A percentile compares a stretch with the other conserved stretches of the same genome.
Conservation (phyloP, 2,888 invertebrate species). For the Nomada lathburiana region DNA sequence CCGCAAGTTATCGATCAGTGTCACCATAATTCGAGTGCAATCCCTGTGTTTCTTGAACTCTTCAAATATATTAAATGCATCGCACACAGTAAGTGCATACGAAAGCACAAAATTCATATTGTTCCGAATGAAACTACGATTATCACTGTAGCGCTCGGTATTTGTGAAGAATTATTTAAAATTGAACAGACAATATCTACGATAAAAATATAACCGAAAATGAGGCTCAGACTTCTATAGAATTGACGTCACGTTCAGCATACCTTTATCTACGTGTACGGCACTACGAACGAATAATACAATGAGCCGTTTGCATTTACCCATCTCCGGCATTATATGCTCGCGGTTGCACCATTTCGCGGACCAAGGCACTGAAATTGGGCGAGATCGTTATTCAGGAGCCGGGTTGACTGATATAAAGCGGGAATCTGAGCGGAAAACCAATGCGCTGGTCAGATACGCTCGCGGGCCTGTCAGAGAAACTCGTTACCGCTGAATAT, state of each 20-base stretch:
- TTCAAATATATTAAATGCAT: too few relatives aligned
- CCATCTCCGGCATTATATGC: conserved; percentile 68
- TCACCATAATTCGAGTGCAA: too few relatives aligned
- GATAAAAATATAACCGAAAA: conserved; percentile 8
- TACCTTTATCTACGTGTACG: conserved; percentile 55
- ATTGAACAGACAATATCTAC: background rate
- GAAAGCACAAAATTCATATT: background rate
- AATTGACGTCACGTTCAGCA: conserved; percentile 60
- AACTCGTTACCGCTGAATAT: conserved; percentile 45
- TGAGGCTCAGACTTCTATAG: conserved; percentile 40
- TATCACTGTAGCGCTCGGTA: background rate
- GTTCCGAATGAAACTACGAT: background rate
- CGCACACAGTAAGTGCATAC: background rate
- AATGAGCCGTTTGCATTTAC: conserved; percentile 72
- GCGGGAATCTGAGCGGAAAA: conserved; percentile 54
- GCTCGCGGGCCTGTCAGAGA: conserved; percentile 39
- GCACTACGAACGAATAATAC: conserved; percentile 58
- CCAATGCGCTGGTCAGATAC: conserved; percentile 46
- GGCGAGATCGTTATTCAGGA: conserved; percentile 73
- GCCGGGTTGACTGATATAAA: conserved; percentile 64
- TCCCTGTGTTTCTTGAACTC: too few relatives aligned
- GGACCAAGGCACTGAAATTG: conserved; percentile 65
- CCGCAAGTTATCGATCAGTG: too few relatives aligned
- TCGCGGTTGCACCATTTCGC: conserved; percentile 71
- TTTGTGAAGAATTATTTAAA: background rate